These are phyloP conservation scores for Batillaria attramentaria DNA, from an alignment of 1,140 invertebrate species.

Conservation along the genomic window DNA sequence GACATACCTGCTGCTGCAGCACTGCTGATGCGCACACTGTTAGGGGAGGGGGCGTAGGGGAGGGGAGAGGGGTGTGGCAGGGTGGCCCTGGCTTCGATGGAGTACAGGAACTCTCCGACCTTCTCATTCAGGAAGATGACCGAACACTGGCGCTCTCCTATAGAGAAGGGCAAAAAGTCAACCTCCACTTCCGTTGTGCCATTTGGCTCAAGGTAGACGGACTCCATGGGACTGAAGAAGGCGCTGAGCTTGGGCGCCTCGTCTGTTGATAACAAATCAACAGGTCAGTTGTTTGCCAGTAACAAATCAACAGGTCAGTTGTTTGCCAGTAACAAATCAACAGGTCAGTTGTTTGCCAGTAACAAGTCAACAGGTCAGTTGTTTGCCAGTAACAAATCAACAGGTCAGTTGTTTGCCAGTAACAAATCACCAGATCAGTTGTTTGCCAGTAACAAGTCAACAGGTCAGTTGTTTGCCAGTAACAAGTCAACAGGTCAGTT, in stretches of 20 bases:
- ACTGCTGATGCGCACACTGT: conserved; percentile 66
- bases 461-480: no score
- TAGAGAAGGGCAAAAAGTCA: conserved; percentile 68
- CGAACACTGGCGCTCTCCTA: conserved; percentile 67
- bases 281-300: neutral
- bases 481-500: no score
- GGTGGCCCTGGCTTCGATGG: conserved; percentile 66
- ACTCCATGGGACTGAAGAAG: conserved; percentile 61
- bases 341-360: no score
- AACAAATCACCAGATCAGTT: no score
- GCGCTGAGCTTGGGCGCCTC: conserved; percentile 58
- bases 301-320: no score
- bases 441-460: no score
- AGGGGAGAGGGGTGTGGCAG: conserved; percentile 62
- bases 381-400: no score
- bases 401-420: no score
- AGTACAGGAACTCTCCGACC: conserved; percentile 71
- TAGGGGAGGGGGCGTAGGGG: conserved; percentile 58
- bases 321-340: no score
- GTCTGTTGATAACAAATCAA: conserved; percentile 27
- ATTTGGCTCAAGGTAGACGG: conserved; percentile 56
- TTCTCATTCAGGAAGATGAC: conserved; percentile 68
- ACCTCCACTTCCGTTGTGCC: conserved; percentile 59
- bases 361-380: no score
- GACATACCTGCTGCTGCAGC: conserved; percentile 64